Conservation (phyloP, 2,797 vertebrate genomes). For the Sylvia borin region DNA sequence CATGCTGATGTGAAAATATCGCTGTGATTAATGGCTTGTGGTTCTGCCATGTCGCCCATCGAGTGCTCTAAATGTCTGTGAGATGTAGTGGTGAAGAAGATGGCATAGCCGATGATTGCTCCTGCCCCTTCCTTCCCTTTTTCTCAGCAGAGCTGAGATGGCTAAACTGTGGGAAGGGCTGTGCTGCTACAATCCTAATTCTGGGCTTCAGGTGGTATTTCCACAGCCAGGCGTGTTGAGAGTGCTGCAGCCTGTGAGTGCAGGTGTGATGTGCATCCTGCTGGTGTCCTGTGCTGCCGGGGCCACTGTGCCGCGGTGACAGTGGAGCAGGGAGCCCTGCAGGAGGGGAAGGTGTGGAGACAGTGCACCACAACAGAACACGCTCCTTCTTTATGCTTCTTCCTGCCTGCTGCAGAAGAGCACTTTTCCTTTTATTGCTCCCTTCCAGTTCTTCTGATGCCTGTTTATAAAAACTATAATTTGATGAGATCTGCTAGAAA, state of each 20-base stretch:
- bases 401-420: not conserved
- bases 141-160: not conserved
- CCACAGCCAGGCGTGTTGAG: fast-evolving
- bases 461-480: not conserved
- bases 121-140: conserved; percentile 54
- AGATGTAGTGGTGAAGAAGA: not conserved
- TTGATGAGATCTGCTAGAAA: not conserved
- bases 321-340: not conserved
- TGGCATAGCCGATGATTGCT: not conserved
- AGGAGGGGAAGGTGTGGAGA: not conserved
- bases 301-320: fast-evolving
- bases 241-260: not conserved
- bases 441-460: not conserved
- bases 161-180: not conserved
- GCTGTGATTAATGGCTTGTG: not conserved
- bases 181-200: fast-evolving
- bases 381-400: not conserved
- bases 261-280: fast-evolving
- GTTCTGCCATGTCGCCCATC: conserved; percentile 25
- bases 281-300: not conserved
- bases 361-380: not conserved
- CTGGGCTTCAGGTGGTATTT: not conserved
- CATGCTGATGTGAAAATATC: not conserved
- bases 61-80: not conserved
- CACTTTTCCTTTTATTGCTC: not conserved